Evolutionary conservation across 2,797 vertebrate genomes (phyloP).

Genomic region (Scleropages formosus): DNA sequence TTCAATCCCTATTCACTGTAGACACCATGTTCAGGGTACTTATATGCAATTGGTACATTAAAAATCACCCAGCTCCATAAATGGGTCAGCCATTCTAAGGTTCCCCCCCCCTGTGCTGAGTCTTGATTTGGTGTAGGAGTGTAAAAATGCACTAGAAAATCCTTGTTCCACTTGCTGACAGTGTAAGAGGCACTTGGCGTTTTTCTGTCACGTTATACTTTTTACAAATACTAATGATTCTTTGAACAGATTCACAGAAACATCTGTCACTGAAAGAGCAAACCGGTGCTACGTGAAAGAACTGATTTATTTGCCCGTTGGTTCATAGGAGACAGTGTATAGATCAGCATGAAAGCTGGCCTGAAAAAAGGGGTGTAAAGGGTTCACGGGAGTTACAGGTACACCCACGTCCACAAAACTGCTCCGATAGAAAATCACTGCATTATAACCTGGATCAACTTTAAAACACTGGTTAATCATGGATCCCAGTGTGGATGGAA

Average conservation of each 20-base stretch:
- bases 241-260: not conserved
- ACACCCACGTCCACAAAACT: slow-evolving; percentile 11
- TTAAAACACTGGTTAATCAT: slow-evolving; percentile 27
- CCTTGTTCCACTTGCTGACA: too few species aligned
- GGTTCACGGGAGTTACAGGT: not conserved
- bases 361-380: slow-evolving; percentile 15
- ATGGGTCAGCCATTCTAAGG: too few species aligned
- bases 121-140: too few species aligned
- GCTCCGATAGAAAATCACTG: slow-evolving; percentile 19
- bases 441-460: slow-evolving; percentile 1
- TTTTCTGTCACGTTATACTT: not conserved
- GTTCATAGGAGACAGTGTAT: slow-evolving; percentile 18
- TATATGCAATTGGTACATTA: too few species aligned
- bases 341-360: not conserved
- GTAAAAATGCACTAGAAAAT: too few species aligned
- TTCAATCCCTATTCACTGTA: too few species aligned
- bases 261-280: not conserved
- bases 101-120: too few species aligned
- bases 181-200: not conserved
- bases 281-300: slow-evolving; percentile 22
- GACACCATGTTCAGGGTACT: too few species aligned
- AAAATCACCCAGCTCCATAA: too few species aligned
- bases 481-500: slow-evolving; percentile 20
- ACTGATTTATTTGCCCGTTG: slow-evolving; percentile 33
- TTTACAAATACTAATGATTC: not conserved